Evolutionary conservation across 2,888 invertebrate genomes (phyloP), one percentile per base, ranked within the genome.

Genomic region (Scaeva pyrastri): DNA sequence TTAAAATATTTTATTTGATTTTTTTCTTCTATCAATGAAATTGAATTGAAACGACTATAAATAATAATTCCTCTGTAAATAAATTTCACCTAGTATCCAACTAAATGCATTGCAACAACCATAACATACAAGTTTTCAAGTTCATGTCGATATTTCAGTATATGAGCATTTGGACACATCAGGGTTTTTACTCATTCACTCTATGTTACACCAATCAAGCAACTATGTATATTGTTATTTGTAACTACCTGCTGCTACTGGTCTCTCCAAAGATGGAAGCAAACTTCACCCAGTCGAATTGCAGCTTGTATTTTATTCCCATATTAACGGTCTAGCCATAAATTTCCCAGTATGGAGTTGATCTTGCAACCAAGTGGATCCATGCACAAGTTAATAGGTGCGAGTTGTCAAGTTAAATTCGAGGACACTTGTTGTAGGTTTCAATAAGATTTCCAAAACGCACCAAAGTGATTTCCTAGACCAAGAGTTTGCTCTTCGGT

Each of bases 221-320:
- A 16, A 52, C 58, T 52, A n/a, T n/a, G n/a, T n/a, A n/a, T n/a
- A n/a, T n/a, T n/a, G n/a, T n/a, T n/a, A n/a, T 26, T 52, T 26
- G n/a, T n/a, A n/a, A 71, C 79, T 75, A 39, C 55, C 41, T 31
- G 48, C 26, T 56, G 16, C 48, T 64, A 71, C 70, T 80, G 39
- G 84, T 80, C 60, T 76, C 26, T 72, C 85, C 85, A 77, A 76
- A 85, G 60, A 77, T 77, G 81, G 85, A 43, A 76, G 73, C 3
- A 79, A 70, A 79, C 66, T 36, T 68, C 56, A 72, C 70, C 31
- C 8, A 31, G 75, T 76, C 60, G 56, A 36, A 36, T n/a, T n/a
- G 45, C 23, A 39, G n/a, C n/a, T 41, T 66, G 64, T 64, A 21
- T 8, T n/a, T 0, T 41, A 80, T 74, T 70, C 74, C 79, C 84